These are phyloP conservation scores for Zaprionus nigranus DNA, from an alignment of 1,140 invertebrate species.

Conservation along the genomic window DNA sequence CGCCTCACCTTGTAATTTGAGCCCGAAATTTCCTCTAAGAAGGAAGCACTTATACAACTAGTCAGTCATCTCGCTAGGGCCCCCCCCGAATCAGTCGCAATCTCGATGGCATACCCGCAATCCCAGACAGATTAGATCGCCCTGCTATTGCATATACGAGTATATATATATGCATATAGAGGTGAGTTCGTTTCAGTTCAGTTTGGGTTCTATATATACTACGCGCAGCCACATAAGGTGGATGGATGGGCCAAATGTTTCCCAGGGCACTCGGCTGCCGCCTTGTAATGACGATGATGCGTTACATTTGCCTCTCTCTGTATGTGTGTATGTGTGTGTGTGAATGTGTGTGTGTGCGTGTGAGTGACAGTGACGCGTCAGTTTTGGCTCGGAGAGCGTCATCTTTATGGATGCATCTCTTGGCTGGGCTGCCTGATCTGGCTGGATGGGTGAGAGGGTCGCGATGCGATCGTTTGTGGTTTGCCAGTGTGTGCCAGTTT, in stretches of 20 bases:
- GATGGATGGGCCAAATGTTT: constrained; percentile 51
- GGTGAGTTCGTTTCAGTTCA: background rate
- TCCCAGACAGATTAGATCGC: constrained; percentile 11
- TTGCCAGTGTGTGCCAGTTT: background rate
- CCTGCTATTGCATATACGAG: background rate
- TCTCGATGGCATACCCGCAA: constrained; percentile 2
- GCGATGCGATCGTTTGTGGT: constrained; percentile 29
- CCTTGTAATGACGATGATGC: constrained; percentile 72
- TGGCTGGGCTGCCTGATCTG: constrained; percentile 37
- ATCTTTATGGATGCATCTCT: constrained; percentile 46
- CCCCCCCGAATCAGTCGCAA: constrained; percentile 5
- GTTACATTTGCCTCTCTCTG: constrained; percentile 63
- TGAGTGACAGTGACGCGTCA: constrained; percentile 84
- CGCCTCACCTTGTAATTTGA: constrained; percentile 84
- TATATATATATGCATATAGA: background rate
- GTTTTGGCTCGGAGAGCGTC: constrained; percentile 57
- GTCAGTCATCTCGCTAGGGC: constrained; percentile 63
- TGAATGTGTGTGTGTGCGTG: constrained; percentile 53
- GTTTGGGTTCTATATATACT: constrained; percentile 32
- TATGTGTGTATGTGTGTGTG: constrained; percentile 42
- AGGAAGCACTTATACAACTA: constrained; percentile 84
- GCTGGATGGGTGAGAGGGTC: constrained; percentile 46
- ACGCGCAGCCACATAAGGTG: constrained; percentile 18
- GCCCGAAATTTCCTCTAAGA: constrained; percentile 73
- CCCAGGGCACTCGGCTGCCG: constrained; percentile 64